Conservation (phyloP, 2,888 invertebrate species). For the Allacma fusca region DNA sequence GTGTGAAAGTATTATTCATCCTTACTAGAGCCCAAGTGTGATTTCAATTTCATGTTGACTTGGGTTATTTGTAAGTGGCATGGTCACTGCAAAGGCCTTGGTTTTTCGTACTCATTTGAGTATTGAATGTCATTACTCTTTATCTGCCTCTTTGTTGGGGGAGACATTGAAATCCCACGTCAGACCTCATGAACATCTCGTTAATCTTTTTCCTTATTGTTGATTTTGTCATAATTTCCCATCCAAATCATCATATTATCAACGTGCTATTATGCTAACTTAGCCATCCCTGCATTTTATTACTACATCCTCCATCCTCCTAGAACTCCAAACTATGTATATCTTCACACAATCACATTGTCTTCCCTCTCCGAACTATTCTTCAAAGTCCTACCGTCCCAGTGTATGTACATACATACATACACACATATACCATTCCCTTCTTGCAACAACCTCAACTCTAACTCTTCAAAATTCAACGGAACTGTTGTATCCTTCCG, state of each 20-base stretch:
- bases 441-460: too few species aligned
- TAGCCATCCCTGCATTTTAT: background rate
- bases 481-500: too few species aligned
- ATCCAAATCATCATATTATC: constrained; percentile 12
- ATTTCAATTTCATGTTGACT: background rate
- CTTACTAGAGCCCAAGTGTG: background rate
- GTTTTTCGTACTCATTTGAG: constrained; percentile 7
- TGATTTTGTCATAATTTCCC: constrained; percentile 13
- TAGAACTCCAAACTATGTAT: too few species aligned
- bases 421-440: too few species aligned
- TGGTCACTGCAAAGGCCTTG: constrained; percentile 12
- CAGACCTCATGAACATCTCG: constrained; percentile 33
- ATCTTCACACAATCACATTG: too few species aligned
- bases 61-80: background rate
- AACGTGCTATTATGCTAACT: background rate
- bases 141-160: constrained; percentile 3
- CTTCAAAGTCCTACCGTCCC: too few species aligned
- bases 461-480: too few species aligned
- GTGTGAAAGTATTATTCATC: background rate
- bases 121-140: constrained; percentile 21
- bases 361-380: too few species aligned
- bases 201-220: constrained; percentile 29
- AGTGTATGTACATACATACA: too few species aligned
- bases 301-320: background rate
- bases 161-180: constrained; percentile 28